Base-by-base conservation (phyloP, 2,888 invertebrate genomes). In the Meiosimyza platycephala region DNA sequence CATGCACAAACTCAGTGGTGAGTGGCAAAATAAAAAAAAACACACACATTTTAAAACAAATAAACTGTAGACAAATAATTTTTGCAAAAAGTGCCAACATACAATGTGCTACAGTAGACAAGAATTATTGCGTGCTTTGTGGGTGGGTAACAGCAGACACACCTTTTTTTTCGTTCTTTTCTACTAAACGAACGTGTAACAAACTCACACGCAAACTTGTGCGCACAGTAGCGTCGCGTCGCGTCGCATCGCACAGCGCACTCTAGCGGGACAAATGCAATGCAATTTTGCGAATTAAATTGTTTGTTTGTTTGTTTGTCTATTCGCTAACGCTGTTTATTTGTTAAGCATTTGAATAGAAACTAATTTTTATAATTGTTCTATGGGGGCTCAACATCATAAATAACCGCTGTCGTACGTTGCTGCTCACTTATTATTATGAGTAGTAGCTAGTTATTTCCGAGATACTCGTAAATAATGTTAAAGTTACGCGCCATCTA, bases 281-380 rank as follows among this genome's bases (percentile, higher is more conserved):
- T 18, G 64, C 64, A 67, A 52, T 62, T 22, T 62, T 54, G 63
- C 63, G 54, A 63, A 62, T 70, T 54, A 63, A 70, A 63, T 22
- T 63, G 63, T 63, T 63, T 70, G 54, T 60, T 68, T 59, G 33
- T 65, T 52, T 40, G 40, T 40, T 40, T 40, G 9, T 40, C 4
- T 40, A 9, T 40, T 40, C 9, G 40, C 40, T 40, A 9, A 40
- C 40, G 40, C 9, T 7, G 15, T 47, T 40, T 47, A 40, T 62
- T 57, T 55, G 54, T 13, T 28, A 16, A 33, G 67, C 67, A 47
- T 67, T 59, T 33, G 70, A 52, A 54, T 63, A 47, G 70, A 70
- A 63, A 63, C 63, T 54, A 70, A 63, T 70, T 70, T 62, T 54
- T 62, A 22, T 70, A 70, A 70, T 70, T 70, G 70, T 40, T 48